Evolutionary conservation across 2,888 invertebrate species (phyloP).

Genomic region (Cataglyphis altisquamis): DNA sequence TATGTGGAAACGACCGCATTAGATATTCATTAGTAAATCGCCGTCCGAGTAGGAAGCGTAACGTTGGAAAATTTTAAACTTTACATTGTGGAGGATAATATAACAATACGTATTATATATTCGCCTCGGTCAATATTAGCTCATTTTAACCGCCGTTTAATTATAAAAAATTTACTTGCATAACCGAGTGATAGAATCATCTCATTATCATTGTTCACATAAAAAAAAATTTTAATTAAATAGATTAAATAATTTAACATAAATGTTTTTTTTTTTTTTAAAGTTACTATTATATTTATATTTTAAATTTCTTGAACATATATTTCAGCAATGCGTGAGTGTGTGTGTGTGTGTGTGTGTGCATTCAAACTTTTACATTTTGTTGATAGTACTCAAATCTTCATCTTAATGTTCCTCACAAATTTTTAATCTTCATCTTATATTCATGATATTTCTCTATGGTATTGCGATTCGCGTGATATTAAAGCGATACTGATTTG

Average conservation of each 20-base stretch:
- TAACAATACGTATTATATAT: not conserved
- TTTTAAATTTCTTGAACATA: not conserved
- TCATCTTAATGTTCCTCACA: not conserved
- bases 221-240: not conserved
- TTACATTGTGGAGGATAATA: not conserved
- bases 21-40: conserved; percentile 54
- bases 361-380: not conserved
- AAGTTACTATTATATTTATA: not conserved
- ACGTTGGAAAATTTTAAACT: conserved; percentile 34
- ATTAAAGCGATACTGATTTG: conserved; percentile 42
- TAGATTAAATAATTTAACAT: not conserved
- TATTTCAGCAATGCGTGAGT: too few relatives aligned
- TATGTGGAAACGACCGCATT: conserved; percentile 53
- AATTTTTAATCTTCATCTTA: not conserved
- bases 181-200: not conserved
- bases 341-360: too few relatives aligned
- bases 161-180: not conserved
- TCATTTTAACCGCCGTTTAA: not conserved
- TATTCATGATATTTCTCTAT: not conserved
- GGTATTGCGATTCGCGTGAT: conserved; percentile 19
- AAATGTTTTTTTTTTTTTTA: not conserved
- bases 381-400: too few relatives aligned
- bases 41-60: conserved; percentile 8
- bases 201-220: not conserved
- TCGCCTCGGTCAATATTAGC: not conserved